phyloP scores from a whole-genome alignment of 64 coral and sea anemone genomes.

The Hydrozoanthus tunicans region DNA sequence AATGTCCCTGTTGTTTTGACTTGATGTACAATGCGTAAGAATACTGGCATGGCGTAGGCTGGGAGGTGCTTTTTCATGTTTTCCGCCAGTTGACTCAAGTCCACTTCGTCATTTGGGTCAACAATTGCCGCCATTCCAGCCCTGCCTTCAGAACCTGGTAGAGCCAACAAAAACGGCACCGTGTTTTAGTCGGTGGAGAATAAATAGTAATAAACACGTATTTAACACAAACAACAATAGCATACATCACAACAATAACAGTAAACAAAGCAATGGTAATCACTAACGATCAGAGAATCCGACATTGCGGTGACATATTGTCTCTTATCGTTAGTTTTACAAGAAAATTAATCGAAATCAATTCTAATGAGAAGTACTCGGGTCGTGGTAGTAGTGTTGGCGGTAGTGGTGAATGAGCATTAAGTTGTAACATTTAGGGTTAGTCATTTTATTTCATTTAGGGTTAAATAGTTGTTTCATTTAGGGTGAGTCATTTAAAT shows the following conservation, averaged over 20 bases:
- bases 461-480: too few species aligned
- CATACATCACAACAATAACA: background rate
- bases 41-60: constrained; percentile 78
- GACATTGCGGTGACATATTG: too few species aligned
- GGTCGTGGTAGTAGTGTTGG: too few species aligned
- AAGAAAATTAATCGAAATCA: too few species aligned
- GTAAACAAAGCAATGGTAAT: too few species aligned
- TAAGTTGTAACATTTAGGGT: too few species aligned
- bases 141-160: constrained; percentile 73
- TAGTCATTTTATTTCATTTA: too few species aligned
- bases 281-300: too few species aligned
- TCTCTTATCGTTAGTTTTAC: too few species aligned
- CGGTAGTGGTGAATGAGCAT: too few species aligned
- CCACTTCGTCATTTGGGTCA: constrained; percentile 64
- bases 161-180: background rate
- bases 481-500: too few species aligned
- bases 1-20: constrained; percentile 82
- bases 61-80: constrained; percentile 66
- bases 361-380: too few species aligned
- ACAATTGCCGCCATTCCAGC: constrained; percentile 69
- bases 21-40: constrained; percentile 71
- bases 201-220: background rate
- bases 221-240: background rate
- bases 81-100: constrained; percentile 41
- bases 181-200: background rate